Evolutionary conservation across 1,140 invertebrate species (phyloP).

Genomic region (Phortica variegata): DNA sequence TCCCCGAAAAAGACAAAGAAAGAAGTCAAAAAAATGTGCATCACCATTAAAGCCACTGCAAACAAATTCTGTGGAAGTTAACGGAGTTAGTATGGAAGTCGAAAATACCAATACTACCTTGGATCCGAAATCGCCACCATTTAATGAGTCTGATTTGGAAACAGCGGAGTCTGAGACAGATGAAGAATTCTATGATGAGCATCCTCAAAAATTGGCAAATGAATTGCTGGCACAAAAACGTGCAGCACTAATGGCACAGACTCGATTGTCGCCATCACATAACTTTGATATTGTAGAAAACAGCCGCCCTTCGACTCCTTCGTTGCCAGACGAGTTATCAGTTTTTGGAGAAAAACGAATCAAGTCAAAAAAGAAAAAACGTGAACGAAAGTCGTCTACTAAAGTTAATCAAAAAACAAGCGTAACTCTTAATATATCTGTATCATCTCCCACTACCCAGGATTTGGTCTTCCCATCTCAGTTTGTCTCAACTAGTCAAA

Average conservation of each 20-base stretch:
- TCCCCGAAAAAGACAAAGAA: constrained; percentile 19
- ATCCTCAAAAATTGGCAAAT: constrained; percentile 71
- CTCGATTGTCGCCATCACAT: constrained; percentile 62
- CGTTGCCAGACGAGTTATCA: constrained; percentile 53
- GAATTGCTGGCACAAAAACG: constrained; percentile 73
- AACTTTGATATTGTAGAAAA: constrained; percentile 64
- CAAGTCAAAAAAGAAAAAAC: constrained; percentile 64
- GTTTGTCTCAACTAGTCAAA: constrained; percentile 5
- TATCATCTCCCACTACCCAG: neutral
- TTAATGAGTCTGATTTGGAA: constrained; percentile 75
- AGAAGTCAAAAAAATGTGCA: constrained; percentile 26
- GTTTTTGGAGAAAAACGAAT: constrained; percentile 53
- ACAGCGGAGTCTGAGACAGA: constrained; percentile 81
- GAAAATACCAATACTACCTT: constrained; percentile 2
- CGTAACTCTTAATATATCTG: neutral
- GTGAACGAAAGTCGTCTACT: constrained; percentile 60
- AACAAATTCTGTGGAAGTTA: constrained; percentile 11
- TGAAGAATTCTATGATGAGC: constrained; percentile 82
- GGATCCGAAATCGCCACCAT: constrained; percentile 26
- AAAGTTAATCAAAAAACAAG: neutral
- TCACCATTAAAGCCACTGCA: constrained; percentile 6
- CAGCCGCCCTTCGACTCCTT: constrained; percentile 64
- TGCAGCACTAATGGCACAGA: constrained; percentile 65
- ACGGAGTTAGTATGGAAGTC: too few relatives aligned
- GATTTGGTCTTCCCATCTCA: neutral